Evolutionary conservation across 2,113 vertebrate genomes (phyloP).

Genomic region (Ia io): DNA sequence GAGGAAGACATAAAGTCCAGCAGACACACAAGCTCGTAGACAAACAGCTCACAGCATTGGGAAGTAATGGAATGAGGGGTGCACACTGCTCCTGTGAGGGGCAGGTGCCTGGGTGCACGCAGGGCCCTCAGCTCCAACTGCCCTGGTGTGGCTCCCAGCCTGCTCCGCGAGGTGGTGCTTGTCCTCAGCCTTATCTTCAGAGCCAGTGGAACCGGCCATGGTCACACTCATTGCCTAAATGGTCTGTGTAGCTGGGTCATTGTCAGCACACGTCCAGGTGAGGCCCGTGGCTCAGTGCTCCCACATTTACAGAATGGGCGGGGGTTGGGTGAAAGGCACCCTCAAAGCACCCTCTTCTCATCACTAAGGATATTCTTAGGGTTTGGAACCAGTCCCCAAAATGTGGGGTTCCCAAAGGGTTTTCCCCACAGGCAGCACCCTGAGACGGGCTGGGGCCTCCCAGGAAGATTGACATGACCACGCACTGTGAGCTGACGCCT

Average conservation of each 20-base stretch:
- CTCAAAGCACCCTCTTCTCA: neutral
- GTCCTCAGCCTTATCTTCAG: neutral
- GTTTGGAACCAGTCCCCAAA: neutral
- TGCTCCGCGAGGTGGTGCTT: neutral
- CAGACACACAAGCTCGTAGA: neutral
- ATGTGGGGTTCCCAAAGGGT: neutral
- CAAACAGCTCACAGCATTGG: too few relatives aligned
- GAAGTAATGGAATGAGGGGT: too few relatives aligned
- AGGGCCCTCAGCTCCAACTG: fast-evolving
- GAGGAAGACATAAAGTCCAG: neutral
- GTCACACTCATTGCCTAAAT: neutral
- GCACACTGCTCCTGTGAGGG: neutral
- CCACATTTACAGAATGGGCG: neutral
- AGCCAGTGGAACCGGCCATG: neutral
- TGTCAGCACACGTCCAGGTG: fast-evolving
- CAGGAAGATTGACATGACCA: neutral
- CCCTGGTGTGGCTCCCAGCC: neutral
- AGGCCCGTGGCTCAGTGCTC: neutral
- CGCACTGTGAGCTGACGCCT: neutral
- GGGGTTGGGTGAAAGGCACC: neutral
- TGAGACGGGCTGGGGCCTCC: neutral
- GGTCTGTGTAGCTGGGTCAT: fast-evolving
- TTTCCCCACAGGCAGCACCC: neutral
- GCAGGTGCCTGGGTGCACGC: neutral
- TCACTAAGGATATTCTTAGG: neutral